A percentile compares a stretch with the other conserved stretches of the same genome.
Conservation (phyloP, 2,113 vertebrate genomes). For the Sander vitreus region DNA sequence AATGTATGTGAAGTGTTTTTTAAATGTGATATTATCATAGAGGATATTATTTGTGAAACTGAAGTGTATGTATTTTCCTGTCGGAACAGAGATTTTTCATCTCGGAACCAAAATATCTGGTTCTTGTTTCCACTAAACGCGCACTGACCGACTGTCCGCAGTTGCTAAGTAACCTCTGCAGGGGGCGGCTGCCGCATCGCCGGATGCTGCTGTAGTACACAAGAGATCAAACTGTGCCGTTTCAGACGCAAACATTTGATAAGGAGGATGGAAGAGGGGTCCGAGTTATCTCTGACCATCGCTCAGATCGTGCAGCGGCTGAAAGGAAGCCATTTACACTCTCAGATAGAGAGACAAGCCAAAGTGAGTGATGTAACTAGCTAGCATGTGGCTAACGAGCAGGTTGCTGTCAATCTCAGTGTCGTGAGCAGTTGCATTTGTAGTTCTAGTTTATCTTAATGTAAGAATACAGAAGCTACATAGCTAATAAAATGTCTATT, state of each 20-base stretch:
- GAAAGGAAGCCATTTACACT: constrained; percentile 89
- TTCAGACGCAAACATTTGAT: neutral
- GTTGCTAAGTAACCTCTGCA: constrained; percentile 79
- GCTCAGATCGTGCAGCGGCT: constrained; percentile 92
- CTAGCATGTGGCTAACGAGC: constrained; percentile 68
- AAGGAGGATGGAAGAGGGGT: constrained; percentile 86
- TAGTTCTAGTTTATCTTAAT: neutral
- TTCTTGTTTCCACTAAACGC: constrained; percentile 55
- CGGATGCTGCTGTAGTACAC: constrained; percentile 29
- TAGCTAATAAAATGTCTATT: neutral
- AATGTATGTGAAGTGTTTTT: neutral
- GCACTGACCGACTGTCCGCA: neutral
- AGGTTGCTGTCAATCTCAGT: constrained; percentile 2
- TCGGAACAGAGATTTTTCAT: neutral
- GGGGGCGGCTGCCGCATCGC: constrained; percentile 12
- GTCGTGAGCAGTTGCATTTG: neutral
- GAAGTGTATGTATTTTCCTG: neutral
- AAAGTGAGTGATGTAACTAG: constrained; percentile 87
- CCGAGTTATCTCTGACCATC: constrained; percentile 89
- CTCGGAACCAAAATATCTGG: constrained; percentile 69
- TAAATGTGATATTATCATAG: no score
- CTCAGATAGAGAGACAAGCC: constrained; percentile 94
- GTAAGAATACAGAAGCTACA: neutral
- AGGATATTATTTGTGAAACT: neutral
- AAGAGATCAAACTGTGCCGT: neutral